A percentile compares a stretch with the other conserved stretches of the same genome.
Conservation (phyloP, 1,140 invertebrate genomes). For the Drosophila pseudoananassae region DNA sequence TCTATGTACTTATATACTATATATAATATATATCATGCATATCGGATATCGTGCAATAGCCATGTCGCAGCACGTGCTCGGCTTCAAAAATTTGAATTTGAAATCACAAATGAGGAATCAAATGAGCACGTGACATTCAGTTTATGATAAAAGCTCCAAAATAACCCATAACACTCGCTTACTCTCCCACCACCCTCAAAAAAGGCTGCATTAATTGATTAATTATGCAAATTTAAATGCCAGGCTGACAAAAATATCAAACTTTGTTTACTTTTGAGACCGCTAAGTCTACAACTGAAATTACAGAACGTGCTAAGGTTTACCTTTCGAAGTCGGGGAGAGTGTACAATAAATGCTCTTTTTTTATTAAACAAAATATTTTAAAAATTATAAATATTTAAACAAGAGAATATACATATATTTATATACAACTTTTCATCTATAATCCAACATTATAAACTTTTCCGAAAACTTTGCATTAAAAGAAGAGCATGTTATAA, state of each 20-base stretch:
- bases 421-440: too few relatives aligned
- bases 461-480: too few relatives aligned
- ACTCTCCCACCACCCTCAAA: not conserved
- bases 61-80: conserved; percentile 65
- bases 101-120: conserved; percentile 59
- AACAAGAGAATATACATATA: not conserved
- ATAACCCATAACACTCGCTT: not conserved
- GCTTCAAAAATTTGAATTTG: conserved; percentile 58
- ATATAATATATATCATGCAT: conserved; percentile 33
- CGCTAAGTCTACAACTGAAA: conserved; percentile 4
- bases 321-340: not conserved
- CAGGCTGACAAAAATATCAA: conserved; percentile 47
- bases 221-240: conserved; percentile 72
- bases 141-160: not conserved
- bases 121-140: conserved; percentile 57
- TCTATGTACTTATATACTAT: not conserved
- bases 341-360: not conserved
- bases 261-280: conserved; percentile 1
- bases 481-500: too few relatives aligned
- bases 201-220: conserved; percentile 75
- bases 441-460: not conserved
- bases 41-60: conserved; percentile 49
- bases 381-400: not conserved
- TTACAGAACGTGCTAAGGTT: conserved; percentile 7
- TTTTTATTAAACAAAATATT: not conserved